A percentile compares a stretch with the other conserved stretches of the same genome.
phyloP scores from a whole-genome alignment of 2,113 vertebrate genomes.

The Triplophysa siluroides region DNA sequence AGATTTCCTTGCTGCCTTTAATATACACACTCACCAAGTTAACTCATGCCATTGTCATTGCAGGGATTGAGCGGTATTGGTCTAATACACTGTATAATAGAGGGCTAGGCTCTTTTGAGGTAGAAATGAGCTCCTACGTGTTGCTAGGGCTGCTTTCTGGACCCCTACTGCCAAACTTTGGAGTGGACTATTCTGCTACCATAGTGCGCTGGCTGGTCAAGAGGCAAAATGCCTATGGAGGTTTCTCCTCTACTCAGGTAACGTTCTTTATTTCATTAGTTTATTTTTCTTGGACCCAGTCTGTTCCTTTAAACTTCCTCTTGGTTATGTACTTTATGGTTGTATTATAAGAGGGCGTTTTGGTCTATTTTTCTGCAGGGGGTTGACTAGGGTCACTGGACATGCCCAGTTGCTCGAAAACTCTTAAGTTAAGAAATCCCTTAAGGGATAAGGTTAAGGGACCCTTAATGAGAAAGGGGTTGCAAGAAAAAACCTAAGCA shows the following conservation, averaged over 20 bases:
- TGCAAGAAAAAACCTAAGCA: no score
- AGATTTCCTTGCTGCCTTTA: no score
- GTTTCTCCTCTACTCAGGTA: conserved; percentile 83
- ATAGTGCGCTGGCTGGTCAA: conserved; percentile 81
- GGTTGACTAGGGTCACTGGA: no score
- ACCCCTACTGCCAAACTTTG: conserved; percentile 57
- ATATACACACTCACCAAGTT: no score
- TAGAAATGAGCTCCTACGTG: conserved; percentile 80
- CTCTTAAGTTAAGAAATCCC: no score
- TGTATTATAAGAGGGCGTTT: no score
- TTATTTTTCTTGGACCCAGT: no score
- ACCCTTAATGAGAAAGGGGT: no score
- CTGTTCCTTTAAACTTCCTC: no score
- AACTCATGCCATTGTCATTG: not conserved
- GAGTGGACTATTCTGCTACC: conserved; percentile 66
- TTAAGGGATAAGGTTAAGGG: no score
- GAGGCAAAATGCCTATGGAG: conserved; percentile 83
- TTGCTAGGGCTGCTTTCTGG: conserved; percentile 76
- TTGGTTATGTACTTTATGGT: not conserved
- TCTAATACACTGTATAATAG: conserved; percentile 44
- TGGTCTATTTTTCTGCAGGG: no score
- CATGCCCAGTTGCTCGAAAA: no score
- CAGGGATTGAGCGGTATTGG: conserved; percentile 71
- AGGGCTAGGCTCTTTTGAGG: conserved; percentile 69
- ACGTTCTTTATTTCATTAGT: not conserved